These are phyloP conservation scores for Theristus sp. DNA, from an alignment of 2,888 invertebrate species.

Conservation along the genomic window DNA sequence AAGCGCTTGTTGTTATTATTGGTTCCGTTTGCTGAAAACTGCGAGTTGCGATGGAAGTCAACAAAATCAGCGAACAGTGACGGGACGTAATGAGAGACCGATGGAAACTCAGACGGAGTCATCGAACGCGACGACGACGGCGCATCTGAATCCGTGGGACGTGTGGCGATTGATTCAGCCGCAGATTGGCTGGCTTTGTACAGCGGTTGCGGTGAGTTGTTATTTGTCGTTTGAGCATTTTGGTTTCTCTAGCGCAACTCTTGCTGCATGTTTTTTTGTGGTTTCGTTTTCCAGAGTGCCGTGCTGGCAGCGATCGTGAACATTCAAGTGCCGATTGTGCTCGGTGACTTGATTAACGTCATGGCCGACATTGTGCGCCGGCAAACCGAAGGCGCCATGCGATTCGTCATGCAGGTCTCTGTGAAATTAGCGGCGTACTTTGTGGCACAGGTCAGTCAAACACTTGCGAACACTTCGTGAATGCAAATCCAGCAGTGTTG, in stretches of 20 bases:
- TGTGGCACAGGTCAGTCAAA: background rate
- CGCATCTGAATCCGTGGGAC: background rate
- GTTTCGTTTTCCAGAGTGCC: background rate
- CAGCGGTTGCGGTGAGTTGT: background rate
- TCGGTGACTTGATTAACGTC: background rate
- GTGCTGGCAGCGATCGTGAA: background rate
- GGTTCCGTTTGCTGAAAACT: too few species aligned
- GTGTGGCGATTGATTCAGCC: background rate
- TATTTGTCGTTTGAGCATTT: background rate
- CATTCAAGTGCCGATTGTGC: background rate
- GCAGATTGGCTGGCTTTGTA: background rate
- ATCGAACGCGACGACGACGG: too few species aligned
- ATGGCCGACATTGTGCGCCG: background rate
- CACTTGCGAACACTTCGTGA: too few species aligned
- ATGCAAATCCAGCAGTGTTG: too few species aligned
- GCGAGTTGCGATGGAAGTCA: too few species aligned
- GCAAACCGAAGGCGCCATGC: background rate
- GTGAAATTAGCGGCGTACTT: background rate
- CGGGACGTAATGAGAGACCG: too few species aligned
- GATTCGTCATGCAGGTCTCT: background rate
- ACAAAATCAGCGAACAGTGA: too few species aligned
- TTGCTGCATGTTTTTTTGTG: too few species aligned
- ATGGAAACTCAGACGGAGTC: too few species aligned
- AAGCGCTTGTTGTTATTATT: too few species aligned
- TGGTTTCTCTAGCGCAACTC: background rate